Base-by-base conservation (phyloP, 2,113 vertebrate species). In the Lasiurus borealis region DNA sequence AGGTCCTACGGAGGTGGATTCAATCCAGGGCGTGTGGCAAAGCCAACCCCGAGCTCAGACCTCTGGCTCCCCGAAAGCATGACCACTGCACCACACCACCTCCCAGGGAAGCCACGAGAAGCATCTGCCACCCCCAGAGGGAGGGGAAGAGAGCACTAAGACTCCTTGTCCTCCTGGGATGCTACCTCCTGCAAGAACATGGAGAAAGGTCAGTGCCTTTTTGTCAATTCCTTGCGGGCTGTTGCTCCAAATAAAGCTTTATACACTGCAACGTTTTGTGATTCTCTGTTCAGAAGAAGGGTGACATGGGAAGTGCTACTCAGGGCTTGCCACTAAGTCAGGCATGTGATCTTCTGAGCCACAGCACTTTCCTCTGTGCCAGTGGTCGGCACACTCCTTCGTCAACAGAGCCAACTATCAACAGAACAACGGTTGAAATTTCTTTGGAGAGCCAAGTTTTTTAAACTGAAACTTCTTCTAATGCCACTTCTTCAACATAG, bases 11-110 rank as follows among this genome's bases (percentile, higher is more conserved):
- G 62, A 40, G 40, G 11, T 21, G n/a, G 78, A 64, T 15, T 19
- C 3, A 4, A 8, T n/a, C 50, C n/a, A 59, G 16, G 44, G 72
- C 3, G 40, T 1, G 1, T 19, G 52, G 29, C 46, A 46, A 72
- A 86, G 68, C 29, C 62, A 54, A 23, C 8, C 6, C 21, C 12
- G 48, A 75, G 34, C 64, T 73, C 69, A 72, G 14, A 8, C 0
- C 14, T 25, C 73, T 36, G 18, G 21, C 2, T 85, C 19, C 23
- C 8, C 2, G 52, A 29, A 25, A 36, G 13, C 27, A 36, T 12
- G 62, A 64, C 29, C 44, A 27, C 0, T 16, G 14, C 12, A 18
- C n/a, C 21, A 25, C 3, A 2, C 16, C 1, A 0, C 19, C 9
- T 27, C 78, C 84, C 36, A 0, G 2, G 1, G 68, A 48, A 62